Evolutionary conservation across 2,888 invertebrate species (phyloP).

Genomic region (Petrolisthes manimaculis): DNA sequence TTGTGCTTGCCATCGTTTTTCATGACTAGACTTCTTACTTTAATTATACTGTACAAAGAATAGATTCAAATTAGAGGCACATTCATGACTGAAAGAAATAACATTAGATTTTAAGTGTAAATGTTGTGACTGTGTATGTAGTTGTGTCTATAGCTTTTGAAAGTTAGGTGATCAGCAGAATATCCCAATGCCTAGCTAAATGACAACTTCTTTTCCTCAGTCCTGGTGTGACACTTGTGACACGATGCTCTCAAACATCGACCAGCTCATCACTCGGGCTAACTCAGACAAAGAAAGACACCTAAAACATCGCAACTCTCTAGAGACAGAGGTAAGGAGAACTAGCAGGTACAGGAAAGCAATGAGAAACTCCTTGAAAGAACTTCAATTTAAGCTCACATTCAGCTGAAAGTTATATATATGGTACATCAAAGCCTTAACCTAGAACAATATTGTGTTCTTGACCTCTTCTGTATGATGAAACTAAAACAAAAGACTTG

Average conservation of each 20-base stretch:
- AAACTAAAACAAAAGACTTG: too few species aligned
- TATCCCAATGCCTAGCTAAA: background rate
- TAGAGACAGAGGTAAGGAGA: conserved; percentile 59
- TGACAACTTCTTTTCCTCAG: conserved; percentile 70
- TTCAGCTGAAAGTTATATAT: too few species aligned
- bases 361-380: background rate
- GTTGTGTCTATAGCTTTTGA: background rate
- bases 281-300: conserved; percentile 83
- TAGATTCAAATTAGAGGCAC: too few species aligned
- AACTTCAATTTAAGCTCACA: background rate
- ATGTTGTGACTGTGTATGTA: too few species aligned
- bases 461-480: too few species aligned
- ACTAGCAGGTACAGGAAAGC: background rate
- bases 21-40: too few species aligned
- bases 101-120: too few species aligned
- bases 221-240: conserved; percentile 94
- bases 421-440: too few species aligned
- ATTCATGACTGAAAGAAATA: too few species aligned
- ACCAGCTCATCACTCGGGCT: conserved; percentile 88
- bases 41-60: too few species aligned
- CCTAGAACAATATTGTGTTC: too few species aligned
- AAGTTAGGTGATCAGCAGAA: background rate
- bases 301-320: conserved; percentile 53
- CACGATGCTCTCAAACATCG: conserved; percentile 87
- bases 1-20: too few species aligned